A percentile compares a stretch with the other conserved stretches of the same genome.
Conservation (phyloP, 2,113 vertebrate genomes). For the Mandrillus leucophaeus region DNA sequence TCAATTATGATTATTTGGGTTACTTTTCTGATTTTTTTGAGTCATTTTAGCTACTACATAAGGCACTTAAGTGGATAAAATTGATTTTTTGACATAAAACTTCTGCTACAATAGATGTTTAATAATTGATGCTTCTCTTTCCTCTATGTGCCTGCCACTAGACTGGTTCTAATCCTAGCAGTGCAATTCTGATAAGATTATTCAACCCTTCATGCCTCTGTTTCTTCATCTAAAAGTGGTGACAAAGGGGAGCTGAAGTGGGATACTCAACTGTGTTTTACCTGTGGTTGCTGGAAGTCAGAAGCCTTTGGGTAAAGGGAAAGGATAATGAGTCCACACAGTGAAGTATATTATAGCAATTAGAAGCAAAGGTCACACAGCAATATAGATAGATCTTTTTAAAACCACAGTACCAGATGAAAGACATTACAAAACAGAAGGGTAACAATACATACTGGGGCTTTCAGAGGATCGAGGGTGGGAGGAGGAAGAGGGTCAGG, state of each 20-base stretch:
- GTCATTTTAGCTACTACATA: neutral
- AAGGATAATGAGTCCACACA: fast-evolving
- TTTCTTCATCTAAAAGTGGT: neutral
- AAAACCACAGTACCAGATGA: neutral
- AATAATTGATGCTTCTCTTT: neutral
- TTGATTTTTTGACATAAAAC: neutral
- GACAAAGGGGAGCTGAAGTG: neutral
- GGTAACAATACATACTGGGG: too few species aligned
- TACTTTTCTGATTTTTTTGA: neutral
- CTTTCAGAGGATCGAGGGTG: too few species aligned
- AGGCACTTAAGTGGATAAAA: neutral
- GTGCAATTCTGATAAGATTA: neutral
- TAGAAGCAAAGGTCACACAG: neutral
- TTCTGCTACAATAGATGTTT: neutral
- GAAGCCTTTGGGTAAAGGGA: neutral
- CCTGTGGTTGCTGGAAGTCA: neutral
- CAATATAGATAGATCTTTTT: neutral
- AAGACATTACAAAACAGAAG: neutral
- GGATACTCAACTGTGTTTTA: fast-evolving
- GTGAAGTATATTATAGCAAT: neutral
- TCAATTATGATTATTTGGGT: neutral
- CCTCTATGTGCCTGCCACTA: neutral
- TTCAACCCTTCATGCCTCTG: neutral
- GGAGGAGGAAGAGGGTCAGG: too few species aligned
- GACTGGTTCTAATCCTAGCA: neutral